phyloP scores from a whole-genome alignment of 2,113 vertebrate species.

The Nycticebus coucang region DNA sequence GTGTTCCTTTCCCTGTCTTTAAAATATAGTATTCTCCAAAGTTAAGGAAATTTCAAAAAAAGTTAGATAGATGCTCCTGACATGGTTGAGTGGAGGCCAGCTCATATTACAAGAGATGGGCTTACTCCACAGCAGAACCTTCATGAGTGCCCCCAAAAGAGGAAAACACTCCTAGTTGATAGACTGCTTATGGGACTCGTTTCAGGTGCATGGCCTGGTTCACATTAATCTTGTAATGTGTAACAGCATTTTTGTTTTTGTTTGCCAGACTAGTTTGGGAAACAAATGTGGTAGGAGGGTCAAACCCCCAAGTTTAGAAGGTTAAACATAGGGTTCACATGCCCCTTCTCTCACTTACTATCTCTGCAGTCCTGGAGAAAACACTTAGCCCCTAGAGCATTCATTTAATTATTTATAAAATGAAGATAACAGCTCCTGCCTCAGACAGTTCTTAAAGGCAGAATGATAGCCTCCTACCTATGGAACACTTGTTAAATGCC shows the following conservation, averaged over 20 bases:
- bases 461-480: not conserved
- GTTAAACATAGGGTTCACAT: not conserved
- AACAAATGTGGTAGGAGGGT: accelerated
- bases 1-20: not conserved
- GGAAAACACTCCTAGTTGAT: not conserved
- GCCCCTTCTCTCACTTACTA: not conserved
- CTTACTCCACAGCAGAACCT: not conserved
- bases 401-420: not conserved
- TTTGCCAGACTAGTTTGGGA: not conserved
- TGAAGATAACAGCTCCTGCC: accelerated
- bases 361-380: not conserved
- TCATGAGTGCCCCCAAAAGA: too few relatives aligned
- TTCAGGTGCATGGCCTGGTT: not conserved
- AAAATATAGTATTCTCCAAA: not conserved
- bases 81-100: not conserved
- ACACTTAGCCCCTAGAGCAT: not conserved
- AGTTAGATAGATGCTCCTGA: not conserved
- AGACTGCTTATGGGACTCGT: not conserved
- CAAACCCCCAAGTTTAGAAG: not conserved
- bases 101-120: not conserved
- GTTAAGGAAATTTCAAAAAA: not conserved
- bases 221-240: not conserved
- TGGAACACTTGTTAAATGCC: not conserved
- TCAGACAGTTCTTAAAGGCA: not conserved
- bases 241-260: not conserved